Evolutionary conservation across 2,113 vertebrate species (phyloP).

Genomic region (Fulmarus glacialis): DNA sequence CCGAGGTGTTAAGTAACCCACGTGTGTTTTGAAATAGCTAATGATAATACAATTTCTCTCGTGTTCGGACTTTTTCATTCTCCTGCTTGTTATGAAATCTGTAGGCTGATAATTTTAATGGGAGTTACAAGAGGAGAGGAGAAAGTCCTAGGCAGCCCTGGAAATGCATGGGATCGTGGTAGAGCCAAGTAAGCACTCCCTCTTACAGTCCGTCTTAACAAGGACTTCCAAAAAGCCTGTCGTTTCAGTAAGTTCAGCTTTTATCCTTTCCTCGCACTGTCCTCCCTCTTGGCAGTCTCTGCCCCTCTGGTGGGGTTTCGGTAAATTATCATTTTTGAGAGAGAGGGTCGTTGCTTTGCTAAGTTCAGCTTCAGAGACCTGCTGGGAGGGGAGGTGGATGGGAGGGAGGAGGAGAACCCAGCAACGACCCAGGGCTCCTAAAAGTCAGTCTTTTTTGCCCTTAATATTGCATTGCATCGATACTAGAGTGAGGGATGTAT

Average conservation of each 20-base stretch:
- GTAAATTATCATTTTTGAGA: neutral
- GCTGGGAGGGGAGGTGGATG: neutral
- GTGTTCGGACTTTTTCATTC: neutral
- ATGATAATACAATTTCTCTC: neutral
- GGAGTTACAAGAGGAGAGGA: slow-evolving; percentile 15
- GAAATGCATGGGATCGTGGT: neutral
- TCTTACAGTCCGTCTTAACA: neutral
- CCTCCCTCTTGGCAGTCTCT: neutral
- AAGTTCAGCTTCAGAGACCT: neutral
- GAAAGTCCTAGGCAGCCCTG: neutral
- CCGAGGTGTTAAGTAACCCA: slow-evolving; percentile 7
- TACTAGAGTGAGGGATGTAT: neutral
- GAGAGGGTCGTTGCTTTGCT: neutral
- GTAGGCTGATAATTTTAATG: slow-evolving; percentile 57
- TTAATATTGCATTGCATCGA: fast-evolving
- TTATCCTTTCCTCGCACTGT: neutral
- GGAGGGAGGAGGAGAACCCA: neutral
- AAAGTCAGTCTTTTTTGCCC: neutral
- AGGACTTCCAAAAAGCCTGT: slow-evolving; percentile 3
- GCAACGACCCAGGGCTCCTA: neutral
- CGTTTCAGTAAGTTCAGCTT: slow-evolving; percentile 19
- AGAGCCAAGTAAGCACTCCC: neutral
- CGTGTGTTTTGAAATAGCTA: slow-evolving; percentile 24
- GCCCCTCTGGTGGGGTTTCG: neutral
- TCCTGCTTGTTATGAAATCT: slow-evolving; percentile 44